phyloP scores from a whole-genome alignment of 2,797 vertebrate genomes.

The Danionella dracula region DNA sequence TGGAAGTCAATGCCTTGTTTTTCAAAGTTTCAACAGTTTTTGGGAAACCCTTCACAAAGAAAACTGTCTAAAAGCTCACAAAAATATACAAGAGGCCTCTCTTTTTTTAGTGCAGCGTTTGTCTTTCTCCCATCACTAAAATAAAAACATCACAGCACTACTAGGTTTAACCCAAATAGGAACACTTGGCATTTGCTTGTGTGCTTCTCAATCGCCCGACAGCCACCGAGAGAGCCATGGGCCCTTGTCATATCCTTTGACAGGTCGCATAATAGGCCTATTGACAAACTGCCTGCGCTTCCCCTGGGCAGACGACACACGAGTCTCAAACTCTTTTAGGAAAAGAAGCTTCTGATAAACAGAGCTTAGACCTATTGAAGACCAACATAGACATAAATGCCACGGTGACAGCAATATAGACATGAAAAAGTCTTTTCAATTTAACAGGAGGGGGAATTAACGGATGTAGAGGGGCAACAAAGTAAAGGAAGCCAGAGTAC shows the following conservation, averaged over 20 bases:
- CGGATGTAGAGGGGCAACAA: conserved; percentile 9
- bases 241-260: conserved; percentile 34
- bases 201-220: conserved; percentile 2
- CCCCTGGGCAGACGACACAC: conserved; percentile 1
- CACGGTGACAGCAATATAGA: not conserved
- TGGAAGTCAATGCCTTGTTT: no score
- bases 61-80: no score
- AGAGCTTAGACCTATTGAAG: conserved; percentile 21
- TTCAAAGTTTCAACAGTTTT: no score
- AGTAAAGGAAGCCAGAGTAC: not conserved
- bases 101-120: no score
- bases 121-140: not conserved
- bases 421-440: not conserved
- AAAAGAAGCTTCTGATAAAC: conserved; percentile 31
- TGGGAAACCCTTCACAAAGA: no score
- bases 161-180: conserved; percentile 15
- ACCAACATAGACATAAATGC: conserved; percentile 22
- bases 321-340: conserved; percentile 25
- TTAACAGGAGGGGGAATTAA: conserved; percentile 29
- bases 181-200: conserved; percentile 10
- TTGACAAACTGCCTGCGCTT: conserved; percentile 43
- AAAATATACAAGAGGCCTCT: no score
- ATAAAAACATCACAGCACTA: not conserved
- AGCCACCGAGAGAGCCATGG: conserved; percentile 19
- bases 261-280: conserved; percentile 40